phyloP scores from a whole-genome alignment of 2,888 invertebrate genomes.

The Meganola albula region DNA sequence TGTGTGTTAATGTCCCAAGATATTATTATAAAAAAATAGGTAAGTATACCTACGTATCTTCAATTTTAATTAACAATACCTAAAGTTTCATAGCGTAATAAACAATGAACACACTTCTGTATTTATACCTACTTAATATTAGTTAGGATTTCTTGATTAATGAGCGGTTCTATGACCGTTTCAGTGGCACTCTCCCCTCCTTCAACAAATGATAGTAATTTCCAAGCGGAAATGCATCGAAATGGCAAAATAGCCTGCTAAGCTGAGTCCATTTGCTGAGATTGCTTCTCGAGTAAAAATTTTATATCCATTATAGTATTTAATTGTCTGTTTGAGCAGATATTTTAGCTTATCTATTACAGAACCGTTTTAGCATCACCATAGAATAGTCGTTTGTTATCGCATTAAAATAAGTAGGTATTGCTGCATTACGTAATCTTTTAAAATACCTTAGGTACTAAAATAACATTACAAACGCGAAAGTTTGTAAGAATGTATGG shows the following conservation, averaged over 20 bases:
- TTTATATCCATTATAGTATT: slow-evolving; percentile 47
- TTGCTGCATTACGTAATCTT: too few relatives aligned
- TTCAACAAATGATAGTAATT: slow-evolving; percentile 71
- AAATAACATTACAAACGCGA: too few relatives aligned
- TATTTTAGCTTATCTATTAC: too few relatives aligned
- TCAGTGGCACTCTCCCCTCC: slow-evolving; percentile 55
- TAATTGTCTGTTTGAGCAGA: slow-evolving; percentile 30
- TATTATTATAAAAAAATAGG: too few relatives aligned
- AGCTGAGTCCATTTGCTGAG: slow-evolving; percentile 63
- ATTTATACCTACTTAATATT: slow-evolving; percentile 7
- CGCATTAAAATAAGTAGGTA: background rate
- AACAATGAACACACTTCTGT: background rate
- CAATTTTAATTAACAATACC: background rate
- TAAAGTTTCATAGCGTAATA: background rate
- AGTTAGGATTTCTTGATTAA: slow-evolving; percentile 26
- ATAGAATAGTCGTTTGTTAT: background rate
- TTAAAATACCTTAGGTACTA: too few relatives aligned
- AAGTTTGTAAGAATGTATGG: too few relatives aligned
- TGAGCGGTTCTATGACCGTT: slow-evolving; percentile 43
- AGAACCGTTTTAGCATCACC: too few relatives aligned
- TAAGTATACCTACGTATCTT: too few relatives aligned
- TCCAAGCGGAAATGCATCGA: slow-evolving; percentile 71
- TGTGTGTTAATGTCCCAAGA: too few relatives aligned
- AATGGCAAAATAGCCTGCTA: slow-evolving; percentile 70
- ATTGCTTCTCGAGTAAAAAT: slow-evolving; percentile 62